Base-by-base conservation (phyloP, 2,888 invertebrate species). In the Hydriomena furcata region DNA sequence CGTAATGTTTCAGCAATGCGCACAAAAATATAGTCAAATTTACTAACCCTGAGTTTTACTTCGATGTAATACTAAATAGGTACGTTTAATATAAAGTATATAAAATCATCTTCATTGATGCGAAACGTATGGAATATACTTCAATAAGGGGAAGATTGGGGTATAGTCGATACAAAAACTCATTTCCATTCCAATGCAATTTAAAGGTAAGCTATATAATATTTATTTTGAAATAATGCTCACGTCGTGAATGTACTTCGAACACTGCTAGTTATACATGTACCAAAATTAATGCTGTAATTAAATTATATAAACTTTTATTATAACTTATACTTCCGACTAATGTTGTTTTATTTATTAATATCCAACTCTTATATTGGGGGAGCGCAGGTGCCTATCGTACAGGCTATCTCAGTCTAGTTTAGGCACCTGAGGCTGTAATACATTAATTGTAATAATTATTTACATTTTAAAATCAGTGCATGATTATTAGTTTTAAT, bases 251-350 rank as follows among this genome's bases (percentile, higher is more conserved):
- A 76, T 81, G 79, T 84, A 84, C 82, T 86, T 84, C 79, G 65
- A 76, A 87, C 90, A 89, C 90, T 82, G 88, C 88, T 89, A 87
- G 86, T 71, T 79, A 82, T 83, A 80, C 81, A 78, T 74, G 74
- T 84, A 87, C 78, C 81, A 82, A 79, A 82, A 69, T 68, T 77
- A 77, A 82, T 80, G 87, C 89, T 86, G 79, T 89, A 82, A 86
- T 85, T 86, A 87, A 86, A 84, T 77, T 84, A 85, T 84, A 73
- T 58, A 60, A 86, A 86, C 79, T 87, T 91, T 91, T 90, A 91
- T 84, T 91, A 91, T 82, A 90, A 88, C 86, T 85, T 88, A 89
- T 91, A 91, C 90, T 91, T 91, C 89, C 83, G 71, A 82, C 68
- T 42, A 68, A 50, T 60, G 63, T 58, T 71, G 79, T 89, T 87